Evolutionary conservation across 2,113 vertebrate genomes (phyloP).

Genomic region (Candoia aspera): DNA sequence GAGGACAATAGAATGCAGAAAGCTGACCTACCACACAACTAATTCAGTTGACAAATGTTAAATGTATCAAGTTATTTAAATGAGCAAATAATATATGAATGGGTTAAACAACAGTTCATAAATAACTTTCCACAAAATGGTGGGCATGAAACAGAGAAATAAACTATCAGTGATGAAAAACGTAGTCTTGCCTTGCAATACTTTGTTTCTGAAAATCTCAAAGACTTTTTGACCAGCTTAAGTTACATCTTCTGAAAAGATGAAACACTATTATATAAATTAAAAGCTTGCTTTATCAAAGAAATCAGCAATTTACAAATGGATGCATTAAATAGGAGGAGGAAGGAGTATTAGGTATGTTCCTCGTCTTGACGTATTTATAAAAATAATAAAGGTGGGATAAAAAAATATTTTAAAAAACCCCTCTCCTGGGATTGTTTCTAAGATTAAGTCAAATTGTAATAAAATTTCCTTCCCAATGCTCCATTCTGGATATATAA

Average conservation of each 20-base stretch:
- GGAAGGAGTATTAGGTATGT: no score
- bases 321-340: background rate
- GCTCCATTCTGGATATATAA: background rate
- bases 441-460: no score
- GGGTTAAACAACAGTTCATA: background rate
- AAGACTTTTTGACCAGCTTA: background rate
- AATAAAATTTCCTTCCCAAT: background rate
- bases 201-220: slow-evolving; percentile 35
- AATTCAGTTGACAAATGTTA: background rate
- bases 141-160: background rate
- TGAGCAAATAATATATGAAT: background rate
- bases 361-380: no score
- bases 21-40: no score
- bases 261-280: background rate
- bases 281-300: background rate
- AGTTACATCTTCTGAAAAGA: slow-evolving; percentile 8
- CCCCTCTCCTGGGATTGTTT: no score
- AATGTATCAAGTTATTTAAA: background rate
- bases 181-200: slow-evolving; percentile 52
- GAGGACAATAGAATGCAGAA: no score
- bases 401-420: no score
- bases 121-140: background rate
- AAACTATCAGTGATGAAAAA: slow-evolving; percentile 15
- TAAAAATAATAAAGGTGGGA: no score
- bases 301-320: background rate